Conservation (phyloP, 2,113 vertebrate genomes). For the Pterocles burchelli region DNA sequence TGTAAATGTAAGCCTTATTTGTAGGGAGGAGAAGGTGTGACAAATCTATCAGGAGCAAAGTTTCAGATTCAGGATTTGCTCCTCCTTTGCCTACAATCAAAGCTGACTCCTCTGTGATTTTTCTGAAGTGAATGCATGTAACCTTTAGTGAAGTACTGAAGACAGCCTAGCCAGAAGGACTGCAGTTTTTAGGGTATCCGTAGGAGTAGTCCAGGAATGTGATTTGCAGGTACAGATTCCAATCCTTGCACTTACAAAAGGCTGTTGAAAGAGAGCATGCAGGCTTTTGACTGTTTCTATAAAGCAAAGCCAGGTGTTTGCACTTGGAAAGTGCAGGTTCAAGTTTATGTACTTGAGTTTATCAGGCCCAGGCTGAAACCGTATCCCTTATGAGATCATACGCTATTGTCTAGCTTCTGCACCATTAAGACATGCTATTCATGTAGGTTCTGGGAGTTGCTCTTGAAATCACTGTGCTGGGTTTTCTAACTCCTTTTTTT, state of each 20-base stretch:
- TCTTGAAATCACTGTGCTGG: not conserved
- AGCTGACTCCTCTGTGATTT: not conserved
- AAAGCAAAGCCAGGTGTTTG: slow-evolving; percentile 36
- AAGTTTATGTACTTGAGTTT: slow-evolving; percentile 31
- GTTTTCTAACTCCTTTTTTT: not conserved
- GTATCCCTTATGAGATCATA: not conserved
- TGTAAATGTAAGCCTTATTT: not conserved
- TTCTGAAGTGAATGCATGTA: not conserved
- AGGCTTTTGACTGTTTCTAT: not conserved
- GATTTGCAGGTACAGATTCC: not conserved
- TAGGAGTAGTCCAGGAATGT: not conserved
- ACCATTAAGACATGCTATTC: not conserved
- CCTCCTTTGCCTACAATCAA: fast-evolving
- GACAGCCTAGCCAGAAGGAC: not conserved
- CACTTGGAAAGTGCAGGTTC: slow-evolving; percentile 33
- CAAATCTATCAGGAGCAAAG: not conserved
- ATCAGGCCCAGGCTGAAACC: slow-evolving; percentile 26
- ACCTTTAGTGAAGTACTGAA: not conserved
- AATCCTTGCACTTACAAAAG: not conserved
- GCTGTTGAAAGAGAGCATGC: not conserved
- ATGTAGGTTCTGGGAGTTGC: not conserved
- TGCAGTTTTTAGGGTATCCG: not conserved
- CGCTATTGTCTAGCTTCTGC: slow-evolving; percentile 24
- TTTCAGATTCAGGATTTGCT: not conserved
- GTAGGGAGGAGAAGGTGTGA: not conserved